A percentile compares a stretch with the other conserved stretches of the same genome.
Evolutionary conservation across 2,888 invertebrate genomes (phyloP).

Genomic region (Noctuana brunneofusca): DNA sequence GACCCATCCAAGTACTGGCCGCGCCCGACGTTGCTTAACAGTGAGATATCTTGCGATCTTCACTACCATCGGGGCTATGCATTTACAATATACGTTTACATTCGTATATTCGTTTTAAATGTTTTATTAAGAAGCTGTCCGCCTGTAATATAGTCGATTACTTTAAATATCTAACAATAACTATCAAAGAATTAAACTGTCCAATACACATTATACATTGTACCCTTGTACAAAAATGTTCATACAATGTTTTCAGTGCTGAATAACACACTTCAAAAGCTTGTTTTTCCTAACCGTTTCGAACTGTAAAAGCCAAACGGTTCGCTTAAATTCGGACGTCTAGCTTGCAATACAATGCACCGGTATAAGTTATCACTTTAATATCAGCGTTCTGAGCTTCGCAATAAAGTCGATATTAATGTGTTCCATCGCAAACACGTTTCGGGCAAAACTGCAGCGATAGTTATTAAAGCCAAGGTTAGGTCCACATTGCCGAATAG

Average conservation of each 20-base stretch:
- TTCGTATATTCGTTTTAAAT: too few species aligned
- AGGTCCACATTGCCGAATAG: constrained; percentile 26
- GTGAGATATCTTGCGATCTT: too few species aligned
- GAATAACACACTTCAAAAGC: constrained; percentile 17
- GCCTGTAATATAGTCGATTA: too few species aligned
- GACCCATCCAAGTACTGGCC: too few species aligned
- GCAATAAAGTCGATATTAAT: constrained; percentile 43
- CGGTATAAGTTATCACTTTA: constrained; percentile 44
- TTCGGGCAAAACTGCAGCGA: constrained; percentile 23
- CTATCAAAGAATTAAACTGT: background rate
- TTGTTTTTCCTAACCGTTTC: constrained; percentile 23
- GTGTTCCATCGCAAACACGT: constrained; percentile 38
- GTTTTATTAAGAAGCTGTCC: too few species aligned
- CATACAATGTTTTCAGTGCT: background rate
- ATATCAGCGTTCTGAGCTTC: constrained; percentile 42
- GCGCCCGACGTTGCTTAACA: too few species aligned
- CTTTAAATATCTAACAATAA: too few species aligned
- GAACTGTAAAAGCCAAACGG: constrained; percentile 27
- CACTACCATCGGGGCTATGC: too few species aligned
- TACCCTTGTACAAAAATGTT: background rate
- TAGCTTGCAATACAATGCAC: constrained; percentile 42
- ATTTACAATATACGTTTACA: too few species aligned
- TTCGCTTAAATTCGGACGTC: constrained; percentile 37
- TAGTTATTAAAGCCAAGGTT: constrained; percentile 34
- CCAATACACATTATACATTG: background rate